Percentiles rank a stretch among this genome's conserved stretches.
phyloP scores from a whole-genome alignment of 92 coral and sea anemone genomes.

The Desmophyllum pertusum region DNA sequence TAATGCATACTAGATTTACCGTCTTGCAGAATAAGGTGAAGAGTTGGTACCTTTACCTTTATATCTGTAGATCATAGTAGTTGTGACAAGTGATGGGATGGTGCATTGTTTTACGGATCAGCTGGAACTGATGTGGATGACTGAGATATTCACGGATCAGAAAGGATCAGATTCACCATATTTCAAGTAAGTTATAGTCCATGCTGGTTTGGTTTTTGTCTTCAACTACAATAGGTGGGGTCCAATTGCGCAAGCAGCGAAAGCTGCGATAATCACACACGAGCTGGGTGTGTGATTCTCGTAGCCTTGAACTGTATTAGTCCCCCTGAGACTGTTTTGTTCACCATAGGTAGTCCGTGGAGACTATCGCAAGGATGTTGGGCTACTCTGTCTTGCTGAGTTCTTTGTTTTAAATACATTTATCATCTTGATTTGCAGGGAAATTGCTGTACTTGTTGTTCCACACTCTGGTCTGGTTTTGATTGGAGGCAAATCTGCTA shows the following conservation, averaged over 20 bases:
- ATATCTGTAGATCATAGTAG: conserved; percentile 62
- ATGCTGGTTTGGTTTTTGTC: background rate
- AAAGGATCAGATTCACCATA: conserved; percentile 17
- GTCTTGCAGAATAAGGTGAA: no score
- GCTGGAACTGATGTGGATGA: conserved; percentile 73
- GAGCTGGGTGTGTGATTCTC: no score
- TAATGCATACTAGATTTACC: no score
- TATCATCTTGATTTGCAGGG: conserved; percentile 58
- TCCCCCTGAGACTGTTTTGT: no score
- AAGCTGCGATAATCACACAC: no score
- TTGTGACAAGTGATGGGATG: conserved; percentile 82
- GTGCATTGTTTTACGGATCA: conserved; percentile 69
- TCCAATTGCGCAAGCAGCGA: no score
- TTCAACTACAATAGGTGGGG: no score
- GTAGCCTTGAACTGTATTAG: no score
- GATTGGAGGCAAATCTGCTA: conserved; percentile 78
- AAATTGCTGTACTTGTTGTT: conserved; percentile 63
- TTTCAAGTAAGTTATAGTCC: conserved; percentile 65
- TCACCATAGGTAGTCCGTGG: background rate
- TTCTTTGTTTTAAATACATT: background rate
- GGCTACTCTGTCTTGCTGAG: background rate
- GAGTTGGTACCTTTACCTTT: background rate
- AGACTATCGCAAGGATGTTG: background rate
- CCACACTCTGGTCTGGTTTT: conserved; percentile 74
- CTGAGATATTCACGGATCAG: conserved; percentile 35